phyloP scores from a whole-genome alignment of 2,797 vertebrate species.

The Delichon dasypus region DNA sequence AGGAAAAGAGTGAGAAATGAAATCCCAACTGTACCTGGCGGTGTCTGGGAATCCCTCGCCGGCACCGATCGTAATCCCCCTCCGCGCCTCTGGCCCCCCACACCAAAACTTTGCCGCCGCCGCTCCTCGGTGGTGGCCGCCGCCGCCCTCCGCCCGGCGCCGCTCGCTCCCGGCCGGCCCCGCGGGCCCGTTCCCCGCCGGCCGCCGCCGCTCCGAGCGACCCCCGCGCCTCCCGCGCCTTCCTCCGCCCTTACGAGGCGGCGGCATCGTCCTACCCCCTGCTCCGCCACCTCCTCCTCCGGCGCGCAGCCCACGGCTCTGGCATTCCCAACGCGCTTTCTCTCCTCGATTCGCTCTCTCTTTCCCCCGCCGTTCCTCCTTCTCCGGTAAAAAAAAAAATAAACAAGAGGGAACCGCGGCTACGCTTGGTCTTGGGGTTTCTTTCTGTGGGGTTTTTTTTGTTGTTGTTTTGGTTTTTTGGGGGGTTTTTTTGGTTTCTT shows the following conservation, averaged over 20 bases:
- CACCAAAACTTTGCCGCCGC: conserved; percentile 62
- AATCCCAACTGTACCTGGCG: conserved; percentile 54
- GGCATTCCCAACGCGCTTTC: conserved; percentile 71
- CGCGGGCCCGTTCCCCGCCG: neutral
- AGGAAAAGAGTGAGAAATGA: neutral
- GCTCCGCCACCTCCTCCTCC: conserved; percentile 72
- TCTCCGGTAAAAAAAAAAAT: neutral
- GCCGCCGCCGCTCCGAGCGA: conserved; percentile 51
- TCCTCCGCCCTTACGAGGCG: conserved; percentile 69
- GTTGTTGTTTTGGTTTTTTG: no score
- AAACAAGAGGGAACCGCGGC: neutral
- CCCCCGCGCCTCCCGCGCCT: conserved; percentile 51
- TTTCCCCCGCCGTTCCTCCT: conserved; percentile 5
- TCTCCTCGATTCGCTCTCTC: conserved; percentile 44
- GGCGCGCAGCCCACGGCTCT: conserved; percentile 63
- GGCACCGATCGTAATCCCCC: conserved; percentile 50
- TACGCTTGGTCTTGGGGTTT: neutral
- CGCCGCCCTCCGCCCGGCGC: conserved; percentile 15
- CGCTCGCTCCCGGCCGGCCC: conserved; percentile 17
- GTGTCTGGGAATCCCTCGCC: conserved; percentile 42
- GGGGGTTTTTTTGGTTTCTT: no score
- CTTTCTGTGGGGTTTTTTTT: neutral
- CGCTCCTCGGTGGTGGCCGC: conserved; percentile 17
- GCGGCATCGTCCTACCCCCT: conserved; percentile 73
- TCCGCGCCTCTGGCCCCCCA: conserved; percentile 48